Base-by-base conservation (phyloP, 2,888 invertebrate species). In the Hyposoter dolosus region DNA sequence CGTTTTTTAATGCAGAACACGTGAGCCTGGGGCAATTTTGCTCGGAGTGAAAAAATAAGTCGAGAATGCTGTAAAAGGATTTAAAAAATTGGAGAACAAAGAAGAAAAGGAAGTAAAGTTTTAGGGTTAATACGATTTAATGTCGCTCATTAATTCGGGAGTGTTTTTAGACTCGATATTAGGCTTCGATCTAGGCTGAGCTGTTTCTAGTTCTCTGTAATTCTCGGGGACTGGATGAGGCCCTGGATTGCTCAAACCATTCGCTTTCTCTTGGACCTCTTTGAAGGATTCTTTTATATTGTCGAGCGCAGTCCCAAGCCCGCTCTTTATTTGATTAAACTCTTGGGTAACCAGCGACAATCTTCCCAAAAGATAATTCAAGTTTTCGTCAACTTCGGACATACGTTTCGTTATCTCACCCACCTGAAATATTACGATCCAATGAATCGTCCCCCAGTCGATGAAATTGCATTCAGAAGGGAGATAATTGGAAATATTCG, bases 321-420 rank as follows among this genome's bases (percentile, higher is more conserved):
- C 97, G 0, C 95, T 94, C 92, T 98, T 97, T 88, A 98, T 97
- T 91, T 96, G 96, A 91, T 96, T 97, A 94, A 98, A 98, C 93
- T 98, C 98, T 89, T 97, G 97, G 1, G 97, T 97, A 47, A 98
- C 97, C 9, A 98, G 94, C 0, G 97, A 97, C 82, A 98, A 94
- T 81, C 97, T 95, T 7, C 98, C 98, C 84, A 98, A 94, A 68
- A 98, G 95, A 92, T 96, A 98, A 94, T 98, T 98, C 85, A 98
- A 95, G 93, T 98, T 97, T 77, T 96, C 96, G 88, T 97, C 97
- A 43, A 98, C 96, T 92, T 97, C 97, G 1, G 95, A 92, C 96
- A 98, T 97, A 79, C 97, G 96, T 88, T 95, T 95, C 17, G 97
- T 97, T 88, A 98, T 97, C 90, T 96, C 95, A 23, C 96, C 96